Base-by-base conservation (phyloP, 2,888 invertebrate genomes). In the Drosophila niveifrons region DNA sequence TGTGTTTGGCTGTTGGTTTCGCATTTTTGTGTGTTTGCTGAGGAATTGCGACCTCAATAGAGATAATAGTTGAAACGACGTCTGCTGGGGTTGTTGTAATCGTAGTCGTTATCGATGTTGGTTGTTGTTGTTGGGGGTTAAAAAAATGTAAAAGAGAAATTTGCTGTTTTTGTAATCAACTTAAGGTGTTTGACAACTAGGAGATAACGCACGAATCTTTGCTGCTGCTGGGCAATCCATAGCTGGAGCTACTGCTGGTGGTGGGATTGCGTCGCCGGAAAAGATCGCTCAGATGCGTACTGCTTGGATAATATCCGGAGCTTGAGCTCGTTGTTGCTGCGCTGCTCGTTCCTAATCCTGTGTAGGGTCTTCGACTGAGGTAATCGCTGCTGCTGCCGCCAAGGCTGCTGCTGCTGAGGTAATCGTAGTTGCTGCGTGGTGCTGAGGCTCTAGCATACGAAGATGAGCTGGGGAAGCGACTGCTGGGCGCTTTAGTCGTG, bases 201-300 rank as follows among this genome's bases (percentile, higher is more conserved):
- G 90, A 90, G 75, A 92, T 88, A 78, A 90, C 83, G 86, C 92
- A 92, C 78, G 91, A 90, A 76, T 92, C 92, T 88, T 90, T 92
- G 72, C 84, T 82, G 83, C 86, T 80, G 82, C 88, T 80, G 39
- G 90, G 88, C 29, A 84, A 84, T 11, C 66, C 65, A 48, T 83
- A 83, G 52, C 61, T 66, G 59, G 79, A 70, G 36, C 50, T 41
- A 8, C 15, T 41, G 43, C 15, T 43, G 43, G 11, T 44, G 47
- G 83, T 79, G 47, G 92, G 91, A 75, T 90, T 92, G 29, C 88
- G 91, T 18, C 89, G 90, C 48, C 84, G 88, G 31, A 91, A 89
- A 43, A 91, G 83, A 70, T 92, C 91, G 47, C 74, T 81, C 18
- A 91, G 82, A 69, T 91, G 84, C 15, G 85, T 71, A 56, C 74